These are phyloP conservation scores for Cephalophus harveyi DNA, from an alignment of 2,113 vertebrate species.

Conservation along the genomic window DNA sequence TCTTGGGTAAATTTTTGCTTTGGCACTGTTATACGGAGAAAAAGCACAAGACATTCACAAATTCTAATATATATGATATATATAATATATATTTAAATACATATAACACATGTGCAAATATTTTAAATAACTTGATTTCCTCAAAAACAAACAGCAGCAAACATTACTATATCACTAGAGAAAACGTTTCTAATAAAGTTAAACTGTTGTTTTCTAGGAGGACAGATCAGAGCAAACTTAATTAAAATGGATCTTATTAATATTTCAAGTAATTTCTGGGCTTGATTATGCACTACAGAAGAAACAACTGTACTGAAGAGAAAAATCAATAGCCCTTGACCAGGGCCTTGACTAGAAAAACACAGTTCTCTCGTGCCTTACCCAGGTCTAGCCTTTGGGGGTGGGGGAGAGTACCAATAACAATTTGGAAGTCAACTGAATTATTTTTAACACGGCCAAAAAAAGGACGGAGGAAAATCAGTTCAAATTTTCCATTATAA, in stretches of 20 bases:
- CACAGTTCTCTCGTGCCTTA: conserved; percentile 53
- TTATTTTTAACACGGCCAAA: conserved; percentile 62
- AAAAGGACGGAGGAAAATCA: conserved; percentile 49
- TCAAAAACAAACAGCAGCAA: conserved; percentile 41
- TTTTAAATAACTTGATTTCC: conserved; percentile 15
- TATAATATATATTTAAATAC: not conserved
- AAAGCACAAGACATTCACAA: not conserved
- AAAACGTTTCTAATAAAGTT: conserved; percentile 56
- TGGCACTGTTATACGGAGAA: not conserved
- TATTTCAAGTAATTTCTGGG: conserved; percentile 64
- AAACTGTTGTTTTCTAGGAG: conserved; percentile 32
- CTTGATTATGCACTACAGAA: conserved; percentile 62
- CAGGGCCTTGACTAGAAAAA: conserved; percentile 54
- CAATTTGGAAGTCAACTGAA: conserved; percentile 47
- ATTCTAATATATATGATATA: not conserved
- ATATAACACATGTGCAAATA: not conserved
- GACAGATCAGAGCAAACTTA: conserved; percentile 44
- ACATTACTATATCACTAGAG: conserved; percentile 18
- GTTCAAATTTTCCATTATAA: conserved; percentile 65
- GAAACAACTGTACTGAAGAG: conserved; percentile 43
- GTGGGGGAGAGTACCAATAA: conserved; percentile 10
- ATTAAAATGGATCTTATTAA: conserved; percentile 52
- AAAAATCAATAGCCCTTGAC: conserved; percentile 59
- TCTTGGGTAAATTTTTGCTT: conserved; percentile 6
- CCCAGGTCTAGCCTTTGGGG: not conserved